Base-by-base conservation (phyloP, 2,888 invertebrate genomes). In the Odontothrips loti region DNA sequence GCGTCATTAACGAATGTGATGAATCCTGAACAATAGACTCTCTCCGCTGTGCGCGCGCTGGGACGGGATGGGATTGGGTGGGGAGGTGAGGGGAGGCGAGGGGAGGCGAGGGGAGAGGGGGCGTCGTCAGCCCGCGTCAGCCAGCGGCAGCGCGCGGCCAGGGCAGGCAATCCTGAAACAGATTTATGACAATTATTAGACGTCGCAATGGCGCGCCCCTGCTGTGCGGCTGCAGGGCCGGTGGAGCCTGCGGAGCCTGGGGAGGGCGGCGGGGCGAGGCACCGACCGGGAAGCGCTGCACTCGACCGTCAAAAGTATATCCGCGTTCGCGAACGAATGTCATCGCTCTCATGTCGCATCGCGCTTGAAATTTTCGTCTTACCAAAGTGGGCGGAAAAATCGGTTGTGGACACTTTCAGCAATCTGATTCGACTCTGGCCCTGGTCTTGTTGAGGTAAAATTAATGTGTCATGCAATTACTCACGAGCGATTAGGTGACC, bases 111-210 rank as follows among this genome's bases (percentile, higher is more conserved):
- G 6, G 34, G 34, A 43, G 34, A 6, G 34, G 34, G 34, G n/a
- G n/a, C n/a, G n/a, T n/a, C n/a, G n/a, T n/a, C n/a, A n/a, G 17
- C 51, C 51, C 17, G 51, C 58, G 20, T 20, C 58, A 9, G 58
- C 58, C 20, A 17, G 20, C 6, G 4, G 1, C 15, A 58, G 58
- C 6, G 68, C 68, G n/a, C 27, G 9, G 68, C 68, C n/a, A 75
- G 23, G 27, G 11, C 23, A 75, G 68, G 68, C 68, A 75, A 75
- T 75, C 68, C 68, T 27, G 68, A 75, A 75, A 27, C 68, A 75
- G 68, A 75, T 75, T 75, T 75, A 75, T 75, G 68, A 75, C 68
- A 75, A 75, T 75, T 75, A 75, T 75, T 75, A 75, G 68, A 75
- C 68, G 68, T 75, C 68, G 68, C 68, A 27, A 75, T 75, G 68